Evolutionary conservation across 53 echinoderm and acorn worm species (phyloP), one percentile per base, ranked within the genome.

Genomic region (Echinometra lucunter): DNA sequence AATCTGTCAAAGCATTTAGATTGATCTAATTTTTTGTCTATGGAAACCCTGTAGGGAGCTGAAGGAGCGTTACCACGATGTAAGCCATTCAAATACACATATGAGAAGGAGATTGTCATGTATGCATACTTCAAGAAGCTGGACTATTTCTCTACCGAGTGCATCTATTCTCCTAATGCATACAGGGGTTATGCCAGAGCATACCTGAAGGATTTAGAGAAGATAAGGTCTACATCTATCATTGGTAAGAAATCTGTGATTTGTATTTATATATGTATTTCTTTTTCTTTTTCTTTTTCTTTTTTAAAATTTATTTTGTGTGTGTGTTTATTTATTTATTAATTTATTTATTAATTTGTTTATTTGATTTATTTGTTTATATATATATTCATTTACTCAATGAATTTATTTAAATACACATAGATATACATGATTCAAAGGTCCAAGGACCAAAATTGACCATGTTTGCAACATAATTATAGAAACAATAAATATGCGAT

Each of bases 41-140:
- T 42, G 0, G 19, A 69, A 40, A 42, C 85, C 49, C 27, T 74
- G 15, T 95, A 98, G 98, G 98, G 98, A 10, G 94, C 94, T 1
- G 98, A 98, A 34, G 98, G 98, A 38, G 97, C 96, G 37, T 47
- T 98, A 16, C 96, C 98, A 44, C 96, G 98, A 75, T 98, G 98
- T 55, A 98, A 98, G 44, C 98, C 98, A 19, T 97, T 98, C 93
- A 98, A 98, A 49, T 98, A 97, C 93, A 97, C 97, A 12, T 98
- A 98, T 53, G 98, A 98, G 88, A 98, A 98, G 90, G 98, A 98
- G 93, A 98, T 98, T 85, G 98, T 98, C 12, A 98, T 98, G 98
- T 98, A 98, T 74, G 98, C 97, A 11, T 98, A 98, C 63, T 98
- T 98, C 88, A 98, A 98, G 97, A 98, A 97, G 88, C 95, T 98